Conservation (phyloP, 1,140 invertebrate species). For the Cataglyphis hispanica region DNA sequence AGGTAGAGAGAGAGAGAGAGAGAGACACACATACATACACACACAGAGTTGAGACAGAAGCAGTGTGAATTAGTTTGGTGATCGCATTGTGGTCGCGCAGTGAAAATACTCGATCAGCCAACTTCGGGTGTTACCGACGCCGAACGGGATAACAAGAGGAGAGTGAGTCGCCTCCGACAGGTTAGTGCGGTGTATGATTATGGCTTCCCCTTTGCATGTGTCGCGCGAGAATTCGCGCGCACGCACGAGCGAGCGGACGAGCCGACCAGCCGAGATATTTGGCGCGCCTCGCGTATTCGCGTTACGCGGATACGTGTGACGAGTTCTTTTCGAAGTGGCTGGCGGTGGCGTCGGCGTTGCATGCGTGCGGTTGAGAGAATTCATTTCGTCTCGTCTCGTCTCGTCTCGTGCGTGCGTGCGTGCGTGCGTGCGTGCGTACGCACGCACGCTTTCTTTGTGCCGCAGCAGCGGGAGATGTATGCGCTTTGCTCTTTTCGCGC, state of each 20-base stretch:
- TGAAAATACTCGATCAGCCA: slow-evolving; percentile 64
- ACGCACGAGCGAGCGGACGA: slow-evolving; percentile 42
- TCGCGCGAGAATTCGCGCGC: slow-evolving; percentile 45
- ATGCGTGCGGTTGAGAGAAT: slow-evolving; percentile 26
- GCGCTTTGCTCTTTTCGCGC: neutral
- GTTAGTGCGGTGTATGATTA: slow-evolving; percentile 74
- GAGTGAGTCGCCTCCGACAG: slow-evolving; percentile 78
- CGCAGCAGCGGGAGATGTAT: slow-evolving; percentile 2
- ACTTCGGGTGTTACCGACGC: slow-evolving; percentile 1
- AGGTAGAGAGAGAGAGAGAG: slow-evolving; percentile 56
- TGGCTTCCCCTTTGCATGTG: slow-evolving; percentile 59
- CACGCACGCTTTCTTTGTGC: slow-evolving; percentile 34
- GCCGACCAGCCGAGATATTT: slow-evolving; percentile 64
- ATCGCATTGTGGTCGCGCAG: slow-evolving; percentile 65
- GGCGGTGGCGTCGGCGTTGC: slow-evolving; percentile 15
- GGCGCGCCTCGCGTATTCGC: slow-evolving; percentile 50
- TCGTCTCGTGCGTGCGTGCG: neutral
- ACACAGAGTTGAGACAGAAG: neutral
- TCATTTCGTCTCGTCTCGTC: neutral
- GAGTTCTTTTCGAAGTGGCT: neutral
- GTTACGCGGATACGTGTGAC: slow-evolving; percentile 17
- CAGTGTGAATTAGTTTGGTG: slow-evolving; percentile 69
- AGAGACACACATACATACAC: neutral
- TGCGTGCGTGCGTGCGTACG: slow-evolving; percentile 4
- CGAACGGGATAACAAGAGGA: slow-evolving; percentile 47